These are phyloP conservation scores for Hirudinaria manillensis DNA, from an alignment of 2,888 invertebrate genomes.

Conservation along the genomic window DNA sequence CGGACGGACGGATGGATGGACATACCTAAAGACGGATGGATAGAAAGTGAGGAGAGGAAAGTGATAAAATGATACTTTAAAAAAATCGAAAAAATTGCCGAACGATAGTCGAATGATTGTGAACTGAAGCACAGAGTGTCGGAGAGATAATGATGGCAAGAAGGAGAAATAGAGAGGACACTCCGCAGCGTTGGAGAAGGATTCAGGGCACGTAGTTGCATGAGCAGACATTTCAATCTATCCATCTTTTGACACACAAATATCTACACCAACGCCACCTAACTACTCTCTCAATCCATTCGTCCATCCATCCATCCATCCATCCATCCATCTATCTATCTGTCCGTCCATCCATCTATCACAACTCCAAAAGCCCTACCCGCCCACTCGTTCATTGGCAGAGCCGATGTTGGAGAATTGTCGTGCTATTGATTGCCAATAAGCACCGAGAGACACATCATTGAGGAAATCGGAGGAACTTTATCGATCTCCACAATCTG, in stretches of 20 bases:
- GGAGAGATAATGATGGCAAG: not conserved
- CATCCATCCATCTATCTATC: not conserved
- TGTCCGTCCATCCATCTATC: not conserved
- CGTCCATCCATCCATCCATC: not conserved
- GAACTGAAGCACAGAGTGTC: not conserved
- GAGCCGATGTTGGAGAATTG: not conserved
- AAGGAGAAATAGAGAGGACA: not conserved
- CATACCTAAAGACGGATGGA: not conserved
- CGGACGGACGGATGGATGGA: not conserved
- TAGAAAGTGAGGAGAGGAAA: not conserved
- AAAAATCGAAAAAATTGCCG: too few relatives aligned
- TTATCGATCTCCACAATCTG: not conserved
- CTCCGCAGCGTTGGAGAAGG: not conserved
- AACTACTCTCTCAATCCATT: not conserved
- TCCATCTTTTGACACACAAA: slow-evolving; percentile 12
- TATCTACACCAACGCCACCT: slow-evolving; percentile 9
- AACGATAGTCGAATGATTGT: too few relatives aligned
- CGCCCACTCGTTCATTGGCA: not conserved
- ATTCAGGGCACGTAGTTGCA: slow-evolving; percentile 13
- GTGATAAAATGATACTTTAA: not conserved
- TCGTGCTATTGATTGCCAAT: not conserved
- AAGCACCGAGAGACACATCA: slow-evolving; percentile 2
- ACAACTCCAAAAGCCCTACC: not conserved
- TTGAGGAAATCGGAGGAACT: slow-evolving; percentile 1
- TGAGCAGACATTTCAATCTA: slow-evolving; percentile 21